A percentile compares a stretch with the other conserved stretches of the same genome.
These are phyloP conservation scores for Halocynthia roretzi DNA, from an alignment of 23 tunicate species.

Conservation along the genomic window DNA sequence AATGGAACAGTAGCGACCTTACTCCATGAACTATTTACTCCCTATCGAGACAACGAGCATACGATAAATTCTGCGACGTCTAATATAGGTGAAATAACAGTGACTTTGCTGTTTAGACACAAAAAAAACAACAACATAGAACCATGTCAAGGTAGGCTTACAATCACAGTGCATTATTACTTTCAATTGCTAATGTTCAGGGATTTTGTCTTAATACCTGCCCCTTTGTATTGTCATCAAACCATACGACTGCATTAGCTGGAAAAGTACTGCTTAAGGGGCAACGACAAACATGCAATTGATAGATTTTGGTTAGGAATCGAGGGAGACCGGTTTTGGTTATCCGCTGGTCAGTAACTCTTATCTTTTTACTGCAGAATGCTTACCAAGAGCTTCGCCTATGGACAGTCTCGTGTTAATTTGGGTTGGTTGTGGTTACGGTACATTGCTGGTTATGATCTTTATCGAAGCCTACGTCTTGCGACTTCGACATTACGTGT, in stretches of 20 bases:
- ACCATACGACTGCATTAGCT: too few relatives aligned
- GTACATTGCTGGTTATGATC: constrained; percentile 20
- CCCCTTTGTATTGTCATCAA: too few relatives aligned
- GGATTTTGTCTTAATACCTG: too few relatives aligned
- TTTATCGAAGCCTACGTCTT: constrained; percentile 59
- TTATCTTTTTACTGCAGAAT: constrained; percentile 25
- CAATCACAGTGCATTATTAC: too few relatives aligned
- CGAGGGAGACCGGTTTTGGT: neutral
- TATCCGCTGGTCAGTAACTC: neutral
- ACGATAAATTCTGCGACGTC: constrained; percentile 16
- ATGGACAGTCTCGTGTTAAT: neutral
- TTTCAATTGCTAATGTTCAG: too few relatives aligned
- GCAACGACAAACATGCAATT: too few relatives aligned
- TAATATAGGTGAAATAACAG: neutral
- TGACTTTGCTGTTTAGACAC: too few relatives aligned
- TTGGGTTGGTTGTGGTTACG: constrained; percentile 29
- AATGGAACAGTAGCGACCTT: constrained; percentile 50
- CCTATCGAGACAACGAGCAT: constrained; percentile 65
- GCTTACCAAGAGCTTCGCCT: constrained; percentile 37
- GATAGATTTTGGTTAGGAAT: too few relatives aligned
- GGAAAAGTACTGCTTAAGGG: too few relatives aligned
- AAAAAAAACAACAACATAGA: too few relatives aligned
- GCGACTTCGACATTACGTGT: constrained; percentile 67
- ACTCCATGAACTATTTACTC: constrained; percentile 39
- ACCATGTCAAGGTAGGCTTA: too few relatives aligned